These are phyloP conservation scores for Anniella stebbinsi DNA, from an alignment of 2,797 vertebrate species.

Conservation along the genomic window DNA sequence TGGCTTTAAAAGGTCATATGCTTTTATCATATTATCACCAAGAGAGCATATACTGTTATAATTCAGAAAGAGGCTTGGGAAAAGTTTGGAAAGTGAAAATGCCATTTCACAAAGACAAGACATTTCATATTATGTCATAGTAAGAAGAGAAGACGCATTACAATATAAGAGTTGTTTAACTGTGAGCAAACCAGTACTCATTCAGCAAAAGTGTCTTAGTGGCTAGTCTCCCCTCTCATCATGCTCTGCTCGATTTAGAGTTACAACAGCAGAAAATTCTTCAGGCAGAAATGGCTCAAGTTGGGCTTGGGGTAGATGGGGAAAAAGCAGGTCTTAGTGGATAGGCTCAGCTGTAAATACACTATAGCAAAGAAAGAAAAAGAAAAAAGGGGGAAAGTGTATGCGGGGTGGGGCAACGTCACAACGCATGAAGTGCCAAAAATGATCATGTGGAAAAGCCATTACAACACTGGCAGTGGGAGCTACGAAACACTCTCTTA, in stretches of 20 bases:
- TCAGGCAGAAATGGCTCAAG: neutral
- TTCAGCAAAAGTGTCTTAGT: neutral
- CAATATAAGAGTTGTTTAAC: neutral
- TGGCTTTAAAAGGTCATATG: neutral
- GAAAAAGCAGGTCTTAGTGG: neutral
- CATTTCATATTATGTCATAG: neutral
- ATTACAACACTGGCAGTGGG: neutral
- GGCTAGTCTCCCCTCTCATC: neutral
- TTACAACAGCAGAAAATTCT: neutral
- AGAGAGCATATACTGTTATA: neutral
- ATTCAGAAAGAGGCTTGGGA: neutral
- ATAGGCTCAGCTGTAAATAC: neutral
- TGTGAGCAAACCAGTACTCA: neutral
- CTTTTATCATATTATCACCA: neutral
- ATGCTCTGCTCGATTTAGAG: neutral
- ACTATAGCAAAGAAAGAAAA: neutral
- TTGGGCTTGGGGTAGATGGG: neutral
- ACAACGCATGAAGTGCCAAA: constrained; percentile 4
- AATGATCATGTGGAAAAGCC: neutral
- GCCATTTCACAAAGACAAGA: neutral
- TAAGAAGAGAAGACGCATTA: neutral
- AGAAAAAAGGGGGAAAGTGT: no score
- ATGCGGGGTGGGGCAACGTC: neutral
- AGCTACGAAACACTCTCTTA: neutral
- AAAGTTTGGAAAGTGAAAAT: neutral